These are phyloP conservation scores for Microctonus aethiopoides DNA, from an alignment of 2,888 invertebrate genomes.

Conservation along the genomic window DNA sequence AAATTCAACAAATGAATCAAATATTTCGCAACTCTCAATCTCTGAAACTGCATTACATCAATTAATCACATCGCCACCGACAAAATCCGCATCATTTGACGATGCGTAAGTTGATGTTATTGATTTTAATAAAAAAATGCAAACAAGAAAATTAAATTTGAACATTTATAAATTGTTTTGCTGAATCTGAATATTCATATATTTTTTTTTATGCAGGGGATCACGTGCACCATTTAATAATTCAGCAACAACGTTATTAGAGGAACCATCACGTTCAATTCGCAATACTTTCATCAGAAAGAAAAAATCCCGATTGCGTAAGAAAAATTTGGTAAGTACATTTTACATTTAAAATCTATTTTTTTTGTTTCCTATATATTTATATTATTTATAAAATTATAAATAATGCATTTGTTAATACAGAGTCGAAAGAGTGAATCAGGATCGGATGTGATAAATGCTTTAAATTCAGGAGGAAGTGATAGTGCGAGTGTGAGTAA, in stretches of 20 bases:
- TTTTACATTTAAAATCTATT: not conserved
- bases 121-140: not conserved
- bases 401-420: not conserved
- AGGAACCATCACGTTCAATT: constrained; percentile 63
- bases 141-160: not conserved
- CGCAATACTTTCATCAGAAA: constrained; percentile 67
- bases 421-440: constrained; percentile 71
- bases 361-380: not conserved
- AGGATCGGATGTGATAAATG: constrained; percentile 69
- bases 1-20: constrained; percentile 52
- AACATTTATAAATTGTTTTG: not conserved
- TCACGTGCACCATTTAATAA: constrained; percentile 61
- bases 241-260: constrained; percentile 72
- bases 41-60: constrained; percentile 90
- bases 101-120: constrained; percentile 55
- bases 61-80: constrained; percentile 68
- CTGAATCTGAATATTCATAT: too few relatives aligned
- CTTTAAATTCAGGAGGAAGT: constrained; percentile 60
- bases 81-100: constrained; percentile 61
- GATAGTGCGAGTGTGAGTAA: constrained; percentile 60
- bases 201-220: constrained; percentile 47
- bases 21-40: constrained; percentile 77
- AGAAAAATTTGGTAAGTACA: constrained; percentile 65
- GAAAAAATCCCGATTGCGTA: constrained; percentile 66
- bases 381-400: not conserved